Evolutionary conservation across 23 tunicate genomes (phyloP).

Genomic region (Clavelina lepadiformis): DNA sequence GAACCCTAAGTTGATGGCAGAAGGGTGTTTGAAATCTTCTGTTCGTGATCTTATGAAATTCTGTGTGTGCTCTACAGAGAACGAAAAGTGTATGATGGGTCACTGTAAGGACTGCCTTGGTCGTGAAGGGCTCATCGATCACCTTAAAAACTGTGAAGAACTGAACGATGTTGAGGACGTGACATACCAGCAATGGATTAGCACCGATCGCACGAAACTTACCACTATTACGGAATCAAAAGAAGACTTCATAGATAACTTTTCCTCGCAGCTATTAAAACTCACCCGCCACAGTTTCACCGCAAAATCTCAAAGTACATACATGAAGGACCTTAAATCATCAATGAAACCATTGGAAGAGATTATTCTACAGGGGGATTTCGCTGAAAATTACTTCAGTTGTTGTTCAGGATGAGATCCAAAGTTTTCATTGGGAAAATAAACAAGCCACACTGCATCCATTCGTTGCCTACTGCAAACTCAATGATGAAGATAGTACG

Average conservation of each 20-base stretch:
- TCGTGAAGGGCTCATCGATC: not conserved
- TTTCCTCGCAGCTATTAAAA: not conserved
- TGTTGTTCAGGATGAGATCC: constrained; percentile 9
- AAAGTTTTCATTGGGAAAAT: constrained; percentile 19
- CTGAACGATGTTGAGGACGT: constrained; percentile 3
- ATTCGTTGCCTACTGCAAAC: not conserved
- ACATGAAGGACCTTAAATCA: constrained; percentile 1
- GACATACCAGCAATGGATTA: constrained; percentile 7
- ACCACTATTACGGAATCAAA: not conserved
- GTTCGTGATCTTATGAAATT: not conserved
- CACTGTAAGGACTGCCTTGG: constrained; percentile 10
- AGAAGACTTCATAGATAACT: not conserved
- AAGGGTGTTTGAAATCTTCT: not conserved
- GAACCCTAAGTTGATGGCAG: constrained; percentile 9
- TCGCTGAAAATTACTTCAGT: constrained; percentile 10
- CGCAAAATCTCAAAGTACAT: constrained; percentile 11
- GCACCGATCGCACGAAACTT: not conserved
- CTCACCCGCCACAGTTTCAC: constrained; percentile 4
- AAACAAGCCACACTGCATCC: constrained; percentile 8
- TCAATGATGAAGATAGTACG: not conserved
- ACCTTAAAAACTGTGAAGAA: not conserved
- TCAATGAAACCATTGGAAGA: not conserved
- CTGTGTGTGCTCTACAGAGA: constrained; percentile 6
- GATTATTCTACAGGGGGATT: constrained; percentile 14
- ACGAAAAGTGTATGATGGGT: constrained; percentile 18